These are phyloP conservation scores for Oscheius sp. DNA, from an alignment of 2,888 invertebrate genomes.

Conservation along the genomic window DNA sequence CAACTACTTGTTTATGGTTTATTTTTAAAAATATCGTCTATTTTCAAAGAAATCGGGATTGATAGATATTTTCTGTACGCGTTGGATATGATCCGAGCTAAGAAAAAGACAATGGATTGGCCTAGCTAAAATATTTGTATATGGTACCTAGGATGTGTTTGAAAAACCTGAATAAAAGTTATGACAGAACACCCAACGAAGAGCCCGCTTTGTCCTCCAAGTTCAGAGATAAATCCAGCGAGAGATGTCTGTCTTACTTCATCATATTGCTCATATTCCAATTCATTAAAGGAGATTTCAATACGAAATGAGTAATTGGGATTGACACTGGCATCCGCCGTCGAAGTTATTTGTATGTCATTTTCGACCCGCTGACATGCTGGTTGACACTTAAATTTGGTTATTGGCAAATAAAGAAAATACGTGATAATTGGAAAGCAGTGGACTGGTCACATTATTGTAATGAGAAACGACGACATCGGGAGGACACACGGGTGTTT, in stretches of 20 bases:
- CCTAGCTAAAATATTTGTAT: slow-evolving; percentile 8
- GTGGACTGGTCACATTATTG: slow-evolving; percentile 42
- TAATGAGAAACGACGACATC: slow-evolving; percentile 42
- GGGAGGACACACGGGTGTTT: slow-evolving; percentile 48
- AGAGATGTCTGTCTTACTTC: slow-evolving; percentile 50
- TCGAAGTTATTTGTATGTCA: slow-evolving; percentile 41
- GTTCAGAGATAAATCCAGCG: slow-evolving; percentile 55
- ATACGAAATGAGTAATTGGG: slow-evolving; percentile 48
- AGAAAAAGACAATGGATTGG: slow-evolving; percentile 18
- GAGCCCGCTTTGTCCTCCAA: slow-evolving; percentile 56
- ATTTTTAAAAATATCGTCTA: neutral
- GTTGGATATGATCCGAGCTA: neutral
- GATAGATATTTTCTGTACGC: slow-evolving; percentile 12
- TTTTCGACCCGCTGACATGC: slow-evolving; percentile 49
- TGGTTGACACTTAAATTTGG: slow-evolving; percentile 43
- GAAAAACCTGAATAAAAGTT: slow-evolving; percentile 55
- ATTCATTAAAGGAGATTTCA: slow-evolving; percentile 51
- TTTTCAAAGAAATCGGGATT: slow-evolving; percentile 9
- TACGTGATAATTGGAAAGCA: slow-evolving; percentile 22
- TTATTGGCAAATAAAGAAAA: neutral
- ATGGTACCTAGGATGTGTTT: neutral
- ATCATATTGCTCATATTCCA: slow-evolving; percentile 55
- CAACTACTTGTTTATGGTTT: too few relatives aligned
- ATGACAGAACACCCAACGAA: slow-evolving; percentile 54
- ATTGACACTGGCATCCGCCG: slow-evolving; percentile 47